Conservation (phyloP, 1,140 invertebrate genomes). For the Pristionchus pacificus region DNA sequence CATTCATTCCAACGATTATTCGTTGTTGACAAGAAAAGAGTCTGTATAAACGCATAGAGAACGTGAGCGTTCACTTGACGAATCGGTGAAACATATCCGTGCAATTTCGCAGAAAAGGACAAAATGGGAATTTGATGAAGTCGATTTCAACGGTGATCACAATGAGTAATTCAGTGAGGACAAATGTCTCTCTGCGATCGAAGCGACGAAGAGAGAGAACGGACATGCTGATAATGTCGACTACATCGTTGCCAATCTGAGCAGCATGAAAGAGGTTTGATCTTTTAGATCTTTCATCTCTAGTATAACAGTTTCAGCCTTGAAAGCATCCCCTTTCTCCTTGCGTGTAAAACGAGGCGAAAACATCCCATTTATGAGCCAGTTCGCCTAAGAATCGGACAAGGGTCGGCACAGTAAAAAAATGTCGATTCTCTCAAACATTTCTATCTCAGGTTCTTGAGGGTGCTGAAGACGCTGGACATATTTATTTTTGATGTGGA, state of each 20-base stretch:
- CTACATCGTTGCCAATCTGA: conserved; percentile 32
- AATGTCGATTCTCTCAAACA: no score
- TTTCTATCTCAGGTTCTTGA: no score
- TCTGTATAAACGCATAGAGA: neutral
- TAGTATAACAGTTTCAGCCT: no score
- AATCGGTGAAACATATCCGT: conserved; percentile 1
- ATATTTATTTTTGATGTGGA: no score
- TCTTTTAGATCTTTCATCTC: no score
- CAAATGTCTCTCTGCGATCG: neutral
- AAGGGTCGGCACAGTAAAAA: no score
- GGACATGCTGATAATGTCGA: conserved; percentile 33
- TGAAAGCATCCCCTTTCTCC: no score
- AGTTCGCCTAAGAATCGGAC: no score
- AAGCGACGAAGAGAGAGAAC: conserved; percentile 18
- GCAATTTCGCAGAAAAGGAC: neutral
- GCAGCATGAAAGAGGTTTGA: conserved; percentile 34
- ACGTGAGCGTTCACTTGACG: neutral
- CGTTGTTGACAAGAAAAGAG: neutral
- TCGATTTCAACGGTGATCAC: conserved; percentile 1
- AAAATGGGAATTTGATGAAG: conserved; percentile 2
- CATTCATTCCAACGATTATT: conserved; percentile 6
- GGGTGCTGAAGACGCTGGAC: no score
- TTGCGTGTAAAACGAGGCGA: no score
- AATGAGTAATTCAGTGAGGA: conserved; percentile 7
- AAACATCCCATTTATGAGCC: no score